A percentile compares a stretch with the other conserved stretches of the same genome.
Evolutionary conservation across 30 jellyfish, hydroid and myxozoan genomes (phyloP).

Genomic region (Haliclystus octoradiatus): DNA sequence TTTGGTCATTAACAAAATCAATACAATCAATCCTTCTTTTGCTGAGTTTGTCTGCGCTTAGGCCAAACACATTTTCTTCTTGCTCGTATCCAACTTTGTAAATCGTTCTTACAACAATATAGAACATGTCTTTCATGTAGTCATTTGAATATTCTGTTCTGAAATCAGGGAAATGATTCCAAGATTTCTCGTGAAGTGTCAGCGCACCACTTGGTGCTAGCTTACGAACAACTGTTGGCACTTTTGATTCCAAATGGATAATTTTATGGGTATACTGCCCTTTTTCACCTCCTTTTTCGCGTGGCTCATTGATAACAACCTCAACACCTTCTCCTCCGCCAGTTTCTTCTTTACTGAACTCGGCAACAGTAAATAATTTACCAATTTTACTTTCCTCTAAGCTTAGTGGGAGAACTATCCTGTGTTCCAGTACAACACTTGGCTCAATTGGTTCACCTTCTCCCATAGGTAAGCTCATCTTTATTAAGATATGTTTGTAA

Average conservation of each 20-base stretch:
- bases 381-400: constrained; percentile 87
- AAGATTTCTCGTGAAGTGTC: constrained; percentile 75
- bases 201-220: constrained; percentile 87
- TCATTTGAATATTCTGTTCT: constrained; percentile 69
- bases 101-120: constrained; percentile 61
- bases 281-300: constrained; percentile 52
- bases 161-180: constrained; percentile 95
- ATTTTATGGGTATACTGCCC: constrained; percentile 93
- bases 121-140: constrained; percentile 67
- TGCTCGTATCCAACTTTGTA: constrained; percentile 57
- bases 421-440: constrained; percentile 52
- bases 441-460: no score
- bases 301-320: constrained; percentile 73
- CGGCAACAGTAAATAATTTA: constrained; percentile 95
- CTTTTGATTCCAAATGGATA: constrained; percentile 62
- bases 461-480: no score
- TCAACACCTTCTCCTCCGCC: constrained; percentile 99
- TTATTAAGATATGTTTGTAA: no score
- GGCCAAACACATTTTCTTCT: constrained; percentile 43
- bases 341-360: constrained; percentile 92
- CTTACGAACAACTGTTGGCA: constrained; percentile 60
- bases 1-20: constrained; percentile 77
- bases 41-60: constrained; percentile 32
- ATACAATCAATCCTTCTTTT: constrained; percentile 41
- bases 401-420: constrained; percentile 75